Conservation (phyloP, 2,113 vertebrate species). For the Hypanus sabinus region DNA sequence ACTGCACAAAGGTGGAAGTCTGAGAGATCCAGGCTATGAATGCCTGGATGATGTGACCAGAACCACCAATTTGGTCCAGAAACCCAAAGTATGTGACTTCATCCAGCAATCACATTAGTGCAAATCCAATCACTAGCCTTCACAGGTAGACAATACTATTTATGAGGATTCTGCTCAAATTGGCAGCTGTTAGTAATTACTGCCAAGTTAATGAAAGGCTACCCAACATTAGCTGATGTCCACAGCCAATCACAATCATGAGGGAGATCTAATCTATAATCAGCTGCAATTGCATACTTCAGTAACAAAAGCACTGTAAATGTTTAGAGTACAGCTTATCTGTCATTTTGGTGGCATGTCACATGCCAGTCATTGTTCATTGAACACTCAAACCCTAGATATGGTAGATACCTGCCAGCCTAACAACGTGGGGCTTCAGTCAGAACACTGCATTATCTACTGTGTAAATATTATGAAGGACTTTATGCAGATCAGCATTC, state of each 20-base stretch:
- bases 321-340: background rate
- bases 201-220: background rate
- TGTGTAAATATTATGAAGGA: background rate
- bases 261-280: conserved; percentile 15
- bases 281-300: conserved; percentile 20
- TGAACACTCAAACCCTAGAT: no score
- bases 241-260: background rate
- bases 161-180: background rate
- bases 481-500: background rate
- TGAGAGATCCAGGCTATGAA: no score
- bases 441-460: background rate
- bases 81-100: background rate
- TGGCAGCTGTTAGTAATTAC: conserved; percentile 33
- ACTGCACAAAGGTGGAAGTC: no score
- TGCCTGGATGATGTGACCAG: background rate
- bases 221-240: background rate
- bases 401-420: no score
- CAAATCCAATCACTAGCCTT: background rate
- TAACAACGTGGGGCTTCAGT: no score
- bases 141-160: background rate
- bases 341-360: no score
- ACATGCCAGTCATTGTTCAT: no score
- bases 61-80: background rate
- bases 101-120: background rate
- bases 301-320: background rate